Base-by-base conservation (phyloP, 2,888 invertebrate species). In the Epiblema foenella region DNA sequence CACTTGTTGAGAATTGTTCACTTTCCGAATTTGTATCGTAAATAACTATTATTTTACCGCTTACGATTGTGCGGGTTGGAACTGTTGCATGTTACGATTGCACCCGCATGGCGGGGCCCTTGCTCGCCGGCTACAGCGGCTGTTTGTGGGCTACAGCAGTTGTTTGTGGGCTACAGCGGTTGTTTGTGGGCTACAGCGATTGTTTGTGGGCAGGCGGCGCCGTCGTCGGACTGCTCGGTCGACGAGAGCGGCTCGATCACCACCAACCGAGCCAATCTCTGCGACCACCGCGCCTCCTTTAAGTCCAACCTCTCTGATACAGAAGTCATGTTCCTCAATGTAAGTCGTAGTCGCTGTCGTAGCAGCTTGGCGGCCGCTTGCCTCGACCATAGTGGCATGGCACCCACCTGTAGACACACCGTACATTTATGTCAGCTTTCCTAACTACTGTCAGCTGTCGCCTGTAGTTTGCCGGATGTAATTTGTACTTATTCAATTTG, bases 271-370 rank as follows among this genome's bases (percentile, higher is more conserved):
- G 95, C 95, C 81, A 94, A 95, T 83, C 96, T 96, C 83, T 96
- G 94, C 94, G 95, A 94, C 88, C 96, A 95, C 90, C 95, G 95
- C 89, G 95, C 95, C 87, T 96, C 95, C 88, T 96, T 97, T 94
- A 96, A 98, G 85, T 98, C 98, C 81, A 97, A 98, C 80, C 97
- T 98, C 83, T 98, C 98, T 81, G 98, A 98, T 91, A 98, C 98
- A 85, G 98, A 98, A 94, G 97, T 97, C 86, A 97, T 97, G 93
- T 96, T 97, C 87, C 95, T 96, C 90, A 97, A 97, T 95, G 97
- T 98, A 95, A 96, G 96, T 95, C 91, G 79, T 88, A 86, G 85
- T 84, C 79, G 77, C 84, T 63, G 63, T 64, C 37, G 82, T 82
- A 79, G 84, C 81, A 49, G 64, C 65, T 65, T 65, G 42, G 65